Percentiles rank a stretch among this genome's conserved stretches.
Conservation (phyloP, 1,140 invertebrate species). For the Subanguina moxae region DNA sequence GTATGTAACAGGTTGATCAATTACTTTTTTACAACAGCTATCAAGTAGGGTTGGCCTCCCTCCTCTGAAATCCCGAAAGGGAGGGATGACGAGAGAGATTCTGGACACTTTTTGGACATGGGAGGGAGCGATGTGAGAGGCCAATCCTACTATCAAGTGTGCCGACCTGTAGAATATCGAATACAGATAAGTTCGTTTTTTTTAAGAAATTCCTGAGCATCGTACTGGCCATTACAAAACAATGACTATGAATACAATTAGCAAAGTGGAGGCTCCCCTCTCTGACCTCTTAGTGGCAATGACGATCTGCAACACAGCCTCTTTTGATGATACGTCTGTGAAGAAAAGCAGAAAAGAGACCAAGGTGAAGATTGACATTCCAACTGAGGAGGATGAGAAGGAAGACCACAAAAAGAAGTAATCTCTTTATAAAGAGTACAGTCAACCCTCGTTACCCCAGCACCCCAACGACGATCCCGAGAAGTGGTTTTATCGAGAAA, state of each 20-base stretch:
- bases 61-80: no score
- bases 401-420: not conserved
- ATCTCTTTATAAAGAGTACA: no score
- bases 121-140: no score
- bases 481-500: no score
- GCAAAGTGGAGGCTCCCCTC: constrained; percentile 33
- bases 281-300: constrained; percentile 42
- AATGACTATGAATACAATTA: constrained; percentile 39
- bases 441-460: not conserved
- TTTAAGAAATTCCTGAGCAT: constrained; percentile 42
- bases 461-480: no score
- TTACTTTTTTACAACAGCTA: not conserved
- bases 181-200: no score
- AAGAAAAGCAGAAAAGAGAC: not conserved
- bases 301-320: constrained; percentile 45
- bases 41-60: no score
- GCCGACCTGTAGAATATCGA: no score
- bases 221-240: constrained; percentile 22
- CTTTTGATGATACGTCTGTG: constrained; percentile 23
- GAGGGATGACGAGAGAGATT: no score
- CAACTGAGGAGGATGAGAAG: not conserved
- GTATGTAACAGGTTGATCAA: constrained; percentile 45
- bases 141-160: no score
- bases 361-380: constrained; percentile 8
- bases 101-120: no score